Percentiles rank a stretch among this genome's conserved stretches.
These are phyloP conservation scores for Cichlasoma orientale DNA, from an alignment of 2,797 vertebrate genomes.

Conservation along the genomic window DNA sequence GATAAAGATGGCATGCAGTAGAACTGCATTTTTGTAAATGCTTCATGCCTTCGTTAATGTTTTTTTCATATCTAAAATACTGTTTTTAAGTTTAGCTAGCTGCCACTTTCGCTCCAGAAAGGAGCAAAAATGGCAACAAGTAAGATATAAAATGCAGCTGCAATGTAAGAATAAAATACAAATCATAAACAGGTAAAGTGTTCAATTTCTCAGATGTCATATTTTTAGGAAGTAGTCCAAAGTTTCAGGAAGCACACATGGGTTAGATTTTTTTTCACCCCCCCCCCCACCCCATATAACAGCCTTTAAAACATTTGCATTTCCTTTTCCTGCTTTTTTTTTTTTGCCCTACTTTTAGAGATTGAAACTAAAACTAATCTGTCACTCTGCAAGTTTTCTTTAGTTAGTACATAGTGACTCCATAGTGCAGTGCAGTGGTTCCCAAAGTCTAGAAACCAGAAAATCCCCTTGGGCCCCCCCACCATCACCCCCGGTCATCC, in stretches of 20 bases:
- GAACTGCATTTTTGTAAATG: neutral
- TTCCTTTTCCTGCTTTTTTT: neutral
- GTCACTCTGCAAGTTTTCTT: neutral
- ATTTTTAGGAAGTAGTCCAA: accelerated
- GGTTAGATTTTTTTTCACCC: neutral
- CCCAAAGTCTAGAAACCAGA: no score
- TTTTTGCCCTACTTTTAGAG: neutral
- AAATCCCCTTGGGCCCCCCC: no score
- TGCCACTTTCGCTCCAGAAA: no score
- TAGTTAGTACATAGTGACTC: accelerated
- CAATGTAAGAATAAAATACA: no score
- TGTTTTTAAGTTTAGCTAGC: no score
- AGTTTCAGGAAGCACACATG: neutral
- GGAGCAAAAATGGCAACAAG: no score
- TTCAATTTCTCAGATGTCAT: accelerated
- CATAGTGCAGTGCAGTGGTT: no score
- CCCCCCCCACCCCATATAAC: neutral
- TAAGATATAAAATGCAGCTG: no score
- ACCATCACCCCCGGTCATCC: no score
- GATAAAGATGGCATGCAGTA: neutral
- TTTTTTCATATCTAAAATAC: no score
- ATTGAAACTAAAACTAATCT: neutral
- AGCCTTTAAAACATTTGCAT: neutral
- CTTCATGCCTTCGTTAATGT: neutral
- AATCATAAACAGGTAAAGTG: neutral